Percentiles rank a stretch among this genome's conserved stretches.
These are phyloP conservation scores for Cladopsammia gracilis DNA, from an alignment of 64 coral and sea anemone genomes.

Conservation along the genomic window DNA sequence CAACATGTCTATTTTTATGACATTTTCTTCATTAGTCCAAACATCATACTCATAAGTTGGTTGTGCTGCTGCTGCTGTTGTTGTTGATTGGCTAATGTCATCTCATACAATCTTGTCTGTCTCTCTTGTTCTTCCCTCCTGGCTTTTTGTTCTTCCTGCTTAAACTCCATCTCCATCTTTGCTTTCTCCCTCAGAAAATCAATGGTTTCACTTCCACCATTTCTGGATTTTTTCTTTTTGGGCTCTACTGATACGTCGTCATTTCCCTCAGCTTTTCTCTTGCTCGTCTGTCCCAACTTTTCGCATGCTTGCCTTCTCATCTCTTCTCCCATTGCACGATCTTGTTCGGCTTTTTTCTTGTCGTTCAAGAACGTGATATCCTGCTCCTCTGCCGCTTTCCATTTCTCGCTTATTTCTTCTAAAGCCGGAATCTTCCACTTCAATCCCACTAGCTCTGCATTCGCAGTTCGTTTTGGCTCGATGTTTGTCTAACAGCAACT, in stretches of 20 bases:
- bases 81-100: constrained; percentile 51
- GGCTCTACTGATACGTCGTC: constrained; percentile 47
- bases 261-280: constrained; percentile 17
- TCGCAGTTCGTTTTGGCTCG: constrained; percentile 17
- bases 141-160: constrained; percentile 49
- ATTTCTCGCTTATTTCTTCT: constrained; percentile 44
- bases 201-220: constrained; percentile 56
- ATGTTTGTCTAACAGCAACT: not conserved
- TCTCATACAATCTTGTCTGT: constrained; percentile 50
- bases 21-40: constrained; percentile 49
- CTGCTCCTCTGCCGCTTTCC: constrained; percentile 36
- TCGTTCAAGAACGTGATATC: constrained; percentile 16
- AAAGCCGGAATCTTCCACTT: constrained; percentile 22
- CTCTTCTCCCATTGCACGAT: constrained; percentile 42
- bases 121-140: constrained; percentile 37
- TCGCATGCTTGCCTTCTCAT: constrained; percentile 28
- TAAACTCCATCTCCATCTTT: constrained; percentile 51
- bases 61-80: constrained; percentile 57
- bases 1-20: constrained; percentile 21
- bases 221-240: constrained; percentile 56
- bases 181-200: constrained; percentile 67
- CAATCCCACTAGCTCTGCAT: constrained; percentile 34
- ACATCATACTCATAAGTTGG: constrained; percentile 53
- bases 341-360: constrained; percentile 59
- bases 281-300: constrained; percentile 26